Evolutionary conservation across 2,888 invertebrate species (phyloP), one percentile per base, ranked within the genome.

Genomic region (Polia nebulosa): DNA sequence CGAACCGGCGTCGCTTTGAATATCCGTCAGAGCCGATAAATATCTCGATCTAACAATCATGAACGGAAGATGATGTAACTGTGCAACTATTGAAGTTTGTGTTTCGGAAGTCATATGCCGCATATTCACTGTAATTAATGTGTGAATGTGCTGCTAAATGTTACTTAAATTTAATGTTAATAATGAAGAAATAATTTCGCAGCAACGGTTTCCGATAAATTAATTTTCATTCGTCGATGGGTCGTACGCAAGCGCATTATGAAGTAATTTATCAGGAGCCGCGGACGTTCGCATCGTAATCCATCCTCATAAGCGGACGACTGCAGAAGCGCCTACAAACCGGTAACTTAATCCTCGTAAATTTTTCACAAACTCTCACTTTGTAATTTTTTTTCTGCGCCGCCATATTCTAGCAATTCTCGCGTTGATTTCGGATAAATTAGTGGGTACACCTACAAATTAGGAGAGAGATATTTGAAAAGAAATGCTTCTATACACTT

Each of bases 291-390:
- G 77, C 68, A 75, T 70, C 72, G 85, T 86, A 88, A 91, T 91
- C 89, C 86, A 89, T 91, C 88, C 88, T 89, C 86, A 90, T 91
- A 85, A 89, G 81, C 82, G 80, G 79, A 67, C 74, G 67, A 82
- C 81, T 82, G 80, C 81, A 79, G 79, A 80, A 82, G 81, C 85
- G 77, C 72, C 85, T 84, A 80, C 86, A 82, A 79, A 85, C 88
- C 80, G 80, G 81, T 82, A 82, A 80, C 83, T 80, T 87, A 87
- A 88, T 87, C 85, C 84, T 68, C 60, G 66, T 79, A 62, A 78
- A 87, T 89, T 87, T 86, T 85, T 85, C 80, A 81, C 63, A 72
- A 81, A 68, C 72, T 72, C 67, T 80, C 73, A 74, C 76, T 65
- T 72, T 72, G 58, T 63, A 65, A 68, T 65, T 58, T 61, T 63